A percentile compares a stretch with the other conserved stretches of the same genome.
Evolutionary conservation across 2,888 invertebrate species (phyloP).

Genomic region (Tetropium fuscum): DNA sequence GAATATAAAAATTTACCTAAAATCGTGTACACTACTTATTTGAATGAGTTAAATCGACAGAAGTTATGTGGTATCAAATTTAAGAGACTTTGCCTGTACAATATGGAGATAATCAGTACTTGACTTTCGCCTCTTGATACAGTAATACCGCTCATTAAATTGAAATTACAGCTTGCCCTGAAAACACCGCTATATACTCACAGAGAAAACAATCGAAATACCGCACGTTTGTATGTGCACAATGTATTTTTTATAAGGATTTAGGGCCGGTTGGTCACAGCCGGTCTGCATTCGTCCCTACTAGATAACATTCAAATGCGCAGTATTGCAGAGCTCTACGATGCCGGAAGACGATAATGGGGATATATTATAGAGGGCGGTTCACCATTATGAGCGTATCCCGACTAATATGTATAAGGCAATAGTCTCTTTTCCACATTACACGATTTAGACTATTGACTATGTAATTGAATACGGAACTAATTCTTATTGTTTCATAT

Average conservation of each 20-base stretch:
- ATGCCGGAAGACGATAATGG: constrained; percentile 10
- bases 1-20: no score
- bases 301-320: constrained; percentile 39
- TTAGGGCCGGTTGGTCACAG: constrained; percentile 29
- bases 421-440: constrained; percentile 9
- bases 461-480: no score
- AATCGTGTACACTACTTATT: no score
- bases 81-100: no score
- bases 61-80: no score
- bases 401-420: neutral
- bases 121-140: no score
- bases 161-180: no score
- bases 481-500: no score
- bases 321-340: constrained; percentile 23
- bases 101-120: no score
- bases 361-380: constrained; percentile 1
- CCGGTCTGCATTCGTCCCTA: constrained; percentile 27
- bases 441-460: no score
- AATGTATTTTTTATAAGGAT: constrained; percentile 35
- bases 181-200: neutral
- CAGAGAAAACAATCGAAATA: constrained; percentile 7
- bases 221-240: constrained; percentile 17
- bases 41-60: no score
- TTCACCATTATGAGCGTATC: neutral
- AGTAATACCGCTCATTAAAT: neutral